Evolutionary conservation across 2,888 invertebrate species (phyloP), one percentile per base, ranked within the genome.

Genomic region (Helicoverpa assulta): DNA sequence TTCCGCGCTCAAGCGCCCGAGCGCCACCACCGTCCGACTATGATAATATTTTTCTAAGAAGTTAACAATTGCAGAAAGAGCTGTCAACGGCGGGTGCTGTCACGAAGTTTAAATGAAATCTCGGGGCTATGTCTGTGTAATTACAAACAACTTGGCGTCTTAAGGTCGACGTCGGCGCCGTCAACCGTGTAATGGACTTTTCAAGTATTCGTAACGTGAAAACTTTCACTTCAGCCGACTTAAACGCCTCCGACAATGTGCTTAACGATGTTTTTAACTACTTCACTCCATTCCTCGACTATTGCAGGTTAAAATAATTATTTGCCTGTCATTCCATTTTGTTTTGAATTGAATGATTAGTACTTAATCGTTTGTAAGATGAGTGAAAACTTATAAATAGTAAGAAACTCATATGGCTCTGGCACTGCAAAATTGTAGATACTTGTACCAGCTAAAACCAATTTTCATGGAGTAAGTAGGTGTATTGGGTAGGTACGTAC

Each of bases 181-280:
- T 92, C 92, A 92, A 88, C 91, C 94, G 93, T 94, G 94, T 95
- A 94, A 95, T 95, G 94, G 94, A 95, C 93, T 95, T 95, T 92
- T 91, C 94, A 94, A 94, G 95, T 94, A 94, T 94, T 94, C 91
- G 90, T 94, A 94, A 94, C 93, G 93, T 92, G 94, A 89, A 92
- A 94, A 95, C 93, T 94, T 94, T 91, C 90, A 90, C 92, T 91
- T 88, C 87, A 90, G 88, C 88, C 88, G 90, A 88, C 91, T 92
- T 91, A 89, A 93, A 92, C 91, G 93, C 88, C 91, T 86, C 89
- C 90, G 92, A 94, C 93, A 93, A 94, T 94, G 92, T 92, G 93
- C 93, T 92, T 94, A 93, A 93, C 92, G 93, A 91, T 93, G 93
- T 94, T 94, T 94, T 93, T 93, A 93, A 94, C 92, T 93, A 93